Percentiles rank a stretch among this genome's conserved stretches.
Conservation (phyloP, 2,888 invertebrate species). For the Lagria hirta region DNA sequence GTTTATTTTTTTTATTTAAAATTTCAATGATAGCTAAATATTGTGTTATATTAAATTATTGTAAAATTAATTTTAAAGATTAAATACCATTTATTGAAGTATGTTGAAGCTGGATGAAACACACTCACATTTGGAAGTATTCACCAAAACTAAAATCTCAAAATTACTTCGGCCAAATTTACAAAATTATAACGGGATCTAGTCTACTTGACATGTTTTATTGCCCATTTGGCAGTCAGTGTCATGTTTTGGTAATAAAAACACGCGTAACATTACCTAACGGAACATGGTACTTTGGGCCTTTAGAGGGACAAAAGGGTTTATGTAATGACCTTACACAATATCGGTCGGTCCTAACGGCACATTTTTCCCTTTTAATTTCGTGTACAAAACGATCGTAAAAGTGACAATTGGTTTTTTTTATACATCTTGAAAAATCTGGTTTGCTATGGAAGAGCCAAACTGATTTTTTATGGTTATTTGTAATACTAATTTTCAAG, state of each 20-base stretch:
- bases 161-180: constrained; percentile 30
- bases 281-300: constrained; percentile 39
- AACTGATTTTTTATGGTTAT: no score
- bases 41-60: no score
- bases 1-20: no score
- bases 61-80: no score
- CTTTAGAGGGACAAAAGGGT: constrained; percentile 39
- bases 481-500: no score
- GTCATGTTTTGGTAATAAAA: constrained; percentile 52
- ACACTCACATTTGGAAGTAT: constrained; percentile 10
- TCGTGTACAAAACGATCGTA: constrained; percentile 31
- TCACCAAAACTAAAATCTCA: constrained; percentile 17
- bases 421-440: no score
- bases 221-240: constrained; percentile 48
- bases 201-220: constrained; percentile 47
- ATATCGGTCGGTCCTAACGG: constrained; percentile 38
- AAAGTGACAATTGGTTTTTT: neutral
- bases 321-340: constrained; percentile 40
- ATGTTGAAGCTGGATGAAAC: no score
- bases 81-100: no score
- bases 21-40: no score
- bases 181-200: constrained; percentile 47
- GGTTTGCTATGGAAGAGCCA: no score
- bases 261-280: constrained; percentile 51
- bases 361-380: constrained; percentile 39